Evolutionary conservation across 30 jellyfish, hydroid and myxozoan species (phyloP), one percentile per base, ranked within the genome.

Genomic region (Sanderia malayensis): DNA sequence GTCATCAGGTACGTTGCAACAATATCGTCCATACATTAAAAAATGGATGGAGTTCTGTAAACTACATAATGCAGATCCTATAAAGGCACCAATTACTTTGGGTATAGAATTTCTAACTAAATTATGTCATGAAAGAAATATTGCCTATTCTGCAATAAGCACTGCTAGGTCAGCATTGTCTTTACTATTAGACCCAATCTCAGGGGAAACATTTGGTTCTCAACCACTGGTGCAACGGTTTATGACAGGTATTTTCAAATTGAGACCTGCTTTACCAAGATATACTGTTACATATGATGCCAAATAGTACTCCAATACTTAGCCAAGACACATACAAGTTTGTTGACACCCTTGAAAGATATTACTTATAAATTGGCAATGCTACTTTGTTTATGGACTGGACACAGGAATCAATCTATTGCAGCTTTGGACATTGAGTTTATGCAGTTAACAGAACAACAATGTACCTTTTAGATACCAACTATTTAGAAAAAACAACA

Each of bases 111-210:
- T 74, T 58, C 24, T 57, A 30, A 57, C 79, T 31, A 9, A 58
- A 21, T 41, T 74, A 26, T 74, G n/a, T 49, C 29, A 31, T 0
- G 66, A 67, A 4, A 19, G 46, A 33, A 46, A 67, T 13, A 0
- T 62, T 62, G 66, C 45, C 18, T 60, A 74, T 63, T 33, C 63
- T 0, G 53, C 65, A 19, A 74, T 74, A 2, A 34, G 44, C 4
- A 68, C 86, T 7, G 86, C 86, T 18, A 62, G 79, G 31, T 74
- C 86, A 4, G 86, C 86, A 28, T 69, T 58, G 24, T 74, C 86
- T 26, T 26, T 71, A 4, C 15, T 76, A n/a, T 7, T 76, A 10
- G 67, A 53, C 17, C 30, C 62, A 29, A 30, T 20, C 19, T 9
- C 73, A 19, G 88, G 71, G 31, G 32, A n/a, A 31, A n/a, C 81